Percentiles rank a stretch among this genome's conserved stretches.
Evolutionary conservation across 2,797 vertebrate species (phyloP).

Genomic region (Hirundo rustica): DNA sequence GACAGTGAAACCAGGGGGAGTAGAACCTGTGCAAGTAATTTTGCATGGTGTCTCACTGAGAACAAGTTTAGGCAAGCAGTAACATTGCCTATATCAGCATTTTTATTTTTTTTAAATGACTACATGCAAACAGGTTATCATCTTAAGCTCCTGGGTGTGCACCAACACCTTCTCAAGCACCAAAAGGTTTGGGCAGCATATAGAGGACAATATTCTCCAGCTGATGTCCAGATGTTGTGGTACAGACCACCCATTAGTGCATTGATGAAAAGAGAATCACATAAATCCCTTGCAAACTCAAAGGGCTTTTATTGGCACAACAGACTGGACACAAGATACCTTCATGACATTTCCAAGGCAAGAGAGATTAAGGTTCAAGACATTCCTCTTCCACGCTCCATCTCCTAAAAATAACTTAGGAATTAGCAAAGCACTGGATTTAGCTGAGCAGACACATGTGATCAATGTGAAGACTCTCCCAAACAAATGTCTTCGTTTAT

Average conservation of each 20-base stretch:
- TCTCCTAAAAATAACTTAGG: not conserved
- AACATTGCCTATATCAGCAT: not conserved
- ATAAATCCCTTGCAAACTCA: not conserved
- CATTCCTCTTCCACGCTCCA: not conserved
- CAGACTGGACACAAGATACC: not conserved
- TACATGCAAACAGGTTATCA: not conserved
- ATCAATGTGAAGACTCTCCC: not conserved
- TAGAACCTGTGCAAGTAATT: not conserved
- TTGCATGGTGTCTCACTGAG: not conserved
- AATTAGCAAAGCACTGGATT: not conserved
- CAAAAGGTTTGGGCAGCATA: not conserved
- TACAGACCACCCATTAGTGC: not conserved
- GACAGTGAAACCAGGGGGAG: not conserved
- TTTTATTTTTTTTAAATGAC: not conserved
- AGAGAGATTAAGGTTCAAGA: not conserved
- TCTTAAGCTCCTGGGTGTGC: not conserved
- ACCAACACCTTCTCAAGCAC: not conserved
- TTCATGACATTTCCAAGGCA: not conserved
- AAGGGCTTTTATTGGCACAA: not conserved
- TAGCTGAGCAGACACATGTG: not conserved
- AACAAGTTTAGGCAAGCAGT: not conserved
- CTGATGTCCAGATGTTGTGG: not conserved
- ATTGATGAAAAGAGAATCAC: not conserved
- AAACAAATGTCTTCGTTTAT: not conserved
- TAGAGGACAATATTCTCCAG: not conserved